Evolutionary conservation across 1,140 invertebrate genomes (phyloP).

Genomic region (Eurosta solidaginis): DNA sequence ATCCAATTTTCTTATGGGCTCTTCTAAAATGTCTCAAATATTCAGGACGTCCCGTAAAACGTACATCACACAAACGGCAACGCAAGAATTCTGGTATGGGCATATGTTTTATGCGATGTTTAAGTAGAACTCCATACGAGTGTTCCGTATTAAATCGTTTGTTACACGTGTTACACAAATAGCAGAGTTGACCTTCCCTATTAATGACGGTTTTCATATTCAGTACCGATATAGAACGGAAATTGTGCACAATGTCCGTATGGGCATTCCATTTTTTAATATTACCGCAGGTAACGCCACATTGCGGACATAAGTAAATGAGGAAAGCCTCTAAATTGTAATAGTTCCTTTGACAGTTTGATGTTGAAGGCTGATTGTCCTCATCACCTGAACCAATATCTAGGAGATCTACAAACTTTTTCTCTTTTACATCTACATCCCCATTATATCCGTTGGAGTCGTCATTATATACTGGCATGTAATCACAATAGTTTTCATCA

Average conservation of each 20-base stretch:
- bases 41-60: background rate
- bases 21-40: background rate
- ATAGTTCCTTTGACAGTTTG: background rate
- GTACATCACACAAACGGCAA: slow-evolving; percentile 1
- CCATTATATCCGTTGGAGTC: background rate
- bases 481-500: background rate
- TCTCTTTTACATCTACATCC: background rate
- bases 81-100: background rate
- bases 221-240: background rate
- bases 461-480: too few relatives aligned
- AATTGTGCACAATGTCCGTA: slow-evolving; percentile 13
- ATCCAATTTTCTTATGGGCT: background rate
- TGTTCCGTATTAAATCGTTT: background rate
- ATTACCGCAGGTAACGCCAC: background rate
- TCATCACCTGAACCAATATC: background rate
- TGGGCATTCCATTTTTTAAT: slow-evolving; percentile 20
- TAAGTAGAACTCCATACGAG: background rate
- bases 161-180: background rate
- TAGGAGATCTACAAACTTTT: background rate
- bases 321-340: slow-evolving; percentile 18
- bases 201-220: slow-evolving; percentile 20
- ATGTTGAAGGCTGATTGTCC: background rate
- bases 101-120: slow-evolving; percentile 12
- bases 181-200: background rate
- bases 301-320: slow-evolving; percentile 6